Evolutionary conservation across 2,113 vertebrate species (phyloP).

Genomic region (Grammomys dolichurus): DNA sequence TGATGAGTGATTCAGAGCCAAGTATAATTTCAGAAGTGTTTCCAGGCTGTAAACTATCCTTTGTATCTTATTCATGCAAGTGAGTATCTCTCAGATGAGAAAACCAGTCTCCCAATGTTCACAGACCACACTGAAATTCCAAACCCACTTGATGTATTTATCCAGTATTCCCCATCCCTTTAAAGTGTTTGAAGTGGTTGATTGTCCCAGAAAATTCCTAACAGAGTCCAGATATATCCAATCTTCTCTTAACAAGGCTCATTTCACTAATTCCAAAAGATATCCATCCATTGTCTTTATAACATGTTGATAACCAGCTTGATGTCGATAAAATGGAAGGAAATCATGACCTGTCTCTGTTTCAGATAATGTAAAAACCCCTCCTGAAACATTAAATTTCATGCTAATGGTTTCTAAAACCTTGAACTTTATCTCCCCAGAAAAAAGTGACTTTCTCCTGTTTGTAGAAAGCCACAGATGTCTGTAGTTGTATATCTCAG

Average conservation of each 20-base stretch:
- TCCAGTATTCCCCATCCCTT: not conserved
- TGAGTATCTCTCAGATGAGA: not conserved
- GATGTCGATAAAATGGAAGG: not conserved
- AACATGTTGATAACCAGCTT: not conserved
- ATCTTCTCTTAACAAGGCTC: not conserved
- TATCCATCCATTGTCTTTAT: not conserved
- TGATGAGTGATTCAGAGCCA: not conserved
- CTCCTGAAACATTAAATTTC: conserved; percentile 22
- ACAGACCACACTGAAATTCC: not conserved
- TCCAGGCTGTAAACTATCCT: not conserved
- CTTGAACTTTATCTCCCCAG: not conserved
- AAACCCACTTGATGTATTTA: not conserved
- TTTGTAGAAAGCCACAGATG: not conserved
- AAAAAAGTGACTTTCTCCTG: conserved; percentile 29
- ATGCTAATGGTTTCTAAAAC: not conserved
- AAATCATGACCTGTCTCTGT: not conserved
- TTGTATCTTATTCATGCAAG: not conserved
- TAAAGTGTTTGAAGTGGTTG: not conserved
- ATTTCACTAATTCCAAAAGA: conserved; percentile 18
- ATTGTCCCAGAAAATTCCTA: not conserved
- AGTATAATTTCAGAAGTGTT: conserved; percentile 5
- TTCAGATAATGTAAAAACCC: not conserved
- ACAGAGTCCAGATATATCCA: not conserved
- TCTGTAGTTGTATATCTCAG: not conserved
- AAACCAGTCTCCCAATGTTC: not conserved